Percentiles rank a stretch among this genome's conserved stretches.
phyloP scores from a whole-genome alignment of 2,113 vertebrate species.

The Synodontis membranacea region DNA sequence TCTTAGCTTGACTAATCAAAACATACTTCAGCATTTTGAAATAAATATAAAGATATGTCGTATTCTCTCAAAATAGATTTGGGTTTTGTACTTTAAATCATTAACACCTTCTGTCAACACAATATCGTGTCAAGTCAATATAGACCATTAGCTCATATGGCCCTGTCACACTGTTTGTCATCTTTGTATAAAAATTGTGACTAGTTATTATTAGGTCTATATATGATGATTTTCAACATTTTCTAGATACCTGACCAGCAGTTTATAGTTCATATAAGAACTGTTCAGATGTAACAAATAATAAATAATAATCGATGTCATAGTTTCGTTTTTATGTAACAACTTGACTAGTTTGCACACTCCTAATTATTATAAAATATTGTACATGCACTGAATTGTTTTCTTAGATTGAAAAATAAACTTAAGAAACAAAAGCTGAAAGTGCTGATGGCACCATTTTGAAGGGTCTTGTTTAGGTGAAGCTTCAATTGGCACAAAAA shows the following conservation, averaged over 20 bases:
- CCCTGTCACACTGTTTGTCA: neutral
- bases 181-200: slow-evolving; percentile 16
- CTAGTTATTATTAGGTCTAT: slow-evolving; percentile 34
- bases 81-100: slow-evolving; percentile 18
- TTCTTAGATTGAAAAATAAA: slow-evolving; percentile 50
- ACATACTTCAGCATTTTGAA: neutral
- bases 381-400: slow-evolving; percentile 37
- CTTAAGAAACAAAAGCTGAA: slow-evolving; percentile 10
- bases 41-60: slow-evolving; percentile 13
- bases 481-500: neutral
- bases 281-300: slow-evolving; percentile 32
- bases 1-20: slow-evolving; percentile 29
- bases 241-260: slow-evolving; percentile 13
- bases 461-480: neutral
- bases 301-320: slow-evolving; percentile 23
- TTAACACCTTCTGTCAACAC: slow-evolving; percentile 25
- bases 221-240: neutral
- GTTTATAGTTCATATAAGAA: slow-evolving; percentile 29
- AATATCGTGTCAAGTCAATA: slow-evolving; percentile 2
- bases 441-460: neutral
- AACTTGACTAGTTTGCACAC: slow-evolving; percentile 20
- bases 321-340: slow-evolving; percentile 31
- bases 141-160: neutral
- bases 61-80: neutral
- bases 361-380: slow-evolving; percentile 23